Base-by-base conservation (phyloP, 1,140 invertebrate species). In the Euschistus heros region DNA sequence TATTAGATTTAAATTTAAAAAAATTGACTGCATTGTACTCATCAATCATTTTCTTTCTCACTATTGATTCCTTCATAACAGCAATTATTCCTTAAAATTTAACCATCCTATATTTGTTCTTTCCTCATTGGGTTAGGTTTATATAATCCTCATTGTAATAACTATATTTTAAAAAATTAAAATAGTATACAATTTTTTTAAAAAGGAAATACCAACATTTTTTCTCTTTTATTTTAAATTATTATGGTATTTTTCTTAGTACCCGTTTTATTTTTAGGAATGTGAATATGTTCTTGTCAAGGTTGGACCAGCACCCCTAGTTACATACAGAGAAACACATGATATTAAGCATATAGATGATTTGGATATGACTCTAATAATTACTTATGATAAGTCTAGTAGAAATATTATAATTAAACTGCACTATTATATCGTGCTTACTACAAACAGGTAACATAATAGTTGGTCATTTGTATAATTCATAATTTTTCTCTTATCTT, bases 351-450 rank as follows among this genome's bases (percentile, higher is more conserved):
- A 84, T 52, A 80, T 78, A 14, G 83, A 86, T 67, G 84, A 86
- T 67, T 89, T 88, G 72, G 84, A 87, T 67, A 78, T 88, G 5
- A 84, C 84, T 0, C 71, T 89, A 0, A 80, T 89, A 4, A 81
- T 89, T 44, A 79, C 82, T 13, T 81, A 83, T 75, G 68, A 82
- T 17, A 78, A 80, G 64, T 73, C 76, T 46, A 59, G 72, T 0
- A 75, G 74, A 5, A 75, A 74, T 60, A 74, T 73, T 14, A 76
- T 77, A n/a, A 79, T 90, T 4, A 78, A 78, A 60, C 76, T 91
- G 0, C 86, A 87, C 70, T 90, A 84, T 72, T 90, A 86, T 72
- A 76, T 90, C 3, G 81, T 91, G 64, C 74, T 91, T 6, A 89
- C 86, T 0, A 84, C 83, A 67, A 75, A 80, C 69, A 76, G 80